Percentiles rank a stretch among this genome's conserved stretches.
These are phyloP conservation scores for Criorhina ranunculi DNA, from an alignment of 2,888 invertebrate species.

Conservation along the genomic window DNA sequence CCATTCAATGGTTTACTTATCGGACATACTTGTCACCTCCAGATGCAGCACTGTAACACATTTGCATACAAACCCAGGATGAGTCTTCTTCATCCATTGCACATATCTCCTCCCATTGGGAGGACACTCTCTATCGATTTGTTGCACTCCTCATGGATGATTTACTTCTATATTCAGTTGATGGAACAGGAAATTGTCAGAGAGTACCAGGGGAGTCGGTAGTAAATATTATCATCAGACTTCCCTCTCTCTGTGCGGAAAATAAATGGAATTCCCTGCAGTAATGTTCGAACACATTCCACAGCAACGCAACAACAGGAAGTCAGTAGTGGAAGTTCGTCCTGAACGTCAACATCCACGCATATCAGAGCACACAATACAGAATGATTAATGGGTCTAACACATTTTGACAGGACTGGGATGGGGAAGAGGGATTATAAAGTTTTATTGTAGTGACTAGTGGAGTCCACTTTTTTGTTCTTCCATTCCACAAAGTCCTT, in stretches of 20 bases:
- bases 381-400: slow-evolving; percentile 69
- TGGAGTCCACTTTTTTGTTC: slow-evolving; percentile 14
- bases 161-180: slow-evolving; percentile 37
- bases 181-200: slow-evolving; percentile 21
- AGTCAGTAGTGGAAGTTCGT: background rate
- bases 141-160: slow-evolving; percentile 58
- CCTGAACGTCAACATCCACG: slow-evolving; percentile 60
- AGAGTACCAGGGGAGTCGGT: background rate
- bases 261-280: slow-evolving; percentile 66
- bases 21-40: slow-evolving; percentile 60
- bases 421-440: slow-evolving; percentile 44
- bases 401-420: slow-evolving; percentile 54
- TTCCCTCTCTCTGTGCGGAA: slow-evolving; percentile 26
- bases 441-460: slow-evolving; percentile 46
- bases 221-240: slow-evolving; percentile 58
- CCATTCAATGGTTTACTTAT: slow-evolving; percentile 51
- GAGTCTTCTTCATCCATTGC: background rate
- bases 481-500: slow-evolving; percentile 23
- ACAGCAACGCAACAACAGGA: background rate
- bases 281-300: slow-evolving; percentile 64
- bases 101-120: background rate
- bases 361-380: slow-evolving; percentile 55
- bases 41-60: slow-evolving; percentile 41
- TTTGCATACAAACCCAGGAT: slow-evolving; percentile 35
- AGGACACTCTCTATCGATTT: slow-evolving; percentile 44